phyloP scores from a whole-genome alignment of 2,888 invertebrate genomes.

The Drosophila lutescens region DNA sequence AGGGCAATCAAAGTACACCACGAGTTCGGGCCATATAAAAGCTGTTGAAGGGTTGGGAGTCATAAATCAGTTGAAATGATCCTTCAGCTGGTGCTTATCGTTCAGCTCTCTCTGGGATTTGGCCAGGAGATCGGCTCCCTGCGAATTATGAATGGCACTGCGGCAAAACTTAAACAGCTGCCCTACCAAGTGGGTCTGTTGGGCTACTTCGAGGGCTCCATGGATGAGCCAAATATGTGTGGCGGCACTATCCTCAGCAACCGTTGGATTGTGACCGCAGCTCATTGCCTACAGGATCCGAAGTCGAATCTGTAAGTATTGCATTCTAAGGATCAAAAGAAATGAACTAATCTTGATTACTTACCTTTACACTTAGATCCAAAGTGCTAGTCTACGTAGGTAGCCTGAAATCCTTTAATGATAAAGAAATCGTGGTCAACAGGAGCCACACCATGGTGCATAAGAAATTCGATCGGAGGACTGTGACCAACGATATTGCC shows the following conservation, averaged over 20 bases:
- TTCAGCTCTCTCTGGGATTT: slow-evolving; percentile 11
- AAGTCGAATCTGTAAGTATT: slow-evolving; percentile 32
- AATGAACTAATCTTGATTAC: neutral
- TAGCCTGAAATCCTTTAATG: neutral
- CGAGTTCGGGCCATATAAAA: slow-evolving; percentile 46
- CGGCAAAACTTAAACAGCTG: slow-evolving; percentile 33
- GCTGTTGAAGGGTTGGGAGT: neutral
- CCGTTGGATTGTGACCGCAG: slow-evolving; percentile 63
- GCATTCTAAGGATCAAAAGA: too few relatives aligned
- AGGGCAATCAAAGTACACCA: neutral
- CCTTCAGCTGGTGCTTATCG: slow-evolving; percentile 27
- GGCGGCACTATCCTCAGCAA: slow-evolving; percentile 57
- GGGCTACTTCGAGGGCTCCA: slow-evolving; percentile 24
- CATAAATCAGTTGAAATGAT: slow-evolving; percentile 32
- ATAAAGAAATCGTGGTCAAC: slow-evolving; percentile 14
- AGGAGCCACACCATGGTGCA: slow-evolving; percentile 40
- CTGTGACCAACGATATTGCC: slow-evolving; percentile 50
- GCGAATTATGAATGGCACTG: slow-evolving; percentile 55
- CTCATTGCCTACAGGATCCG: slow-evolving; percentile 53
- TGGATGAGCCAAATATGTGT: slow-evolving; percentile 26
- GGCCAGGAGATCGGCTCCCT: slow-evolving; percentile 25
- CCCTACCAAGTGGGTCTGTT: slow-evolving; percentile 57
- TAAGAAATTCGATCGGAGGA: slow-evolving; percentile 17
- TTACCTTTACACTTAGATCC: slow-evolving; percentile 12
- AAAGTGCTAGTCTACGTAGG: slow-evolving; percentile 47